Conservation (phyloP, 2,797 vertebrate genomes). For the Alectoris magna region DNA sequence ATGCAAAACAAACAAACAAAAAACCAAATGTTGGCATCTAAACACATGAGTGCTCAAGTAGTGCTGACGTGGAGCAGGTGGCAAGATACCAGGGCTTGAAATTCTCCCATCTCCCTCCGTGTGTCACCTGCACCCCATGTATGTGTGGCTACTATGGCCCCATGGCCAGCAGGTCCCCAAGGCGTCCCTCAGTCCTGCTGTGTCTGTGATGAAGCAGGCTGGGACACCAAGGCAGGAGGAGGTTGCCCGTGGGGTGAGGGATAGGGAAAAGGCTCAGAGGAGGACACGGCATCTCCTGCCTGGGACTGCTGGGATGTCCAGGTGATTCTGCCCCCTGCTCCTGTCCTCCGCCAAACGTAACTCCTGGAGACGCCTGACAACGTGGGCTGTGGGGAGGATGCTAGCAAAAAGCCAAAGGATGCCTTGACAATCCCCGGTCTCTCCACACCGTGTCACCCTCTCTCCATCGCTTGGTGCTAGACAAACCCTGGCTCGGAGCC, state of each 20-base stretch:
- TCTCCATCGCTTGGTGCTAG: not conserved
- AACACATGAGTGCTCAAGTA: not conserved
- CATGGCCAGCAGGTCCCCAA: not conserved
- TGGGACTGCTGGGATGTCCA: not conserved
- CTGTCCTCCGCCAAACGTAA: not conserved
- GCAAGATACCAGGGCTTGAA: not conserved
- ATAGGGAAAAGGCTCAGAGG: not conserved
- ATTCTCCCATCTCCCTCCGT: slow-evolving; percentile 48
- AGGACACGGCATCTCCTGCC: not conserved
- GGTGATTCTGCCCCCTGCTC: not conserved
- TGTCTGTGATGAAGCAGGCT: not conserved
- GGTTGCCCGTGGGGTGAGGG: fast-evolving
- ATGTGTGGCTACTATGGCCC: not conserved
- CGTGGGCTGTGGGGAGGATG: fast-evolving
- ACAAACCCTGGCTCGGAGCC: not conserved
- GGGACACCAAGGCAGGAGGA: not conserved
- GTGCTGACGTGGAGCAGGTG: not conserved
- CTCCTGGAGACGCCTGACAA: not conserved
- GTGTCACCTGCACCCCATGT: slow-evolving; percentile 11
- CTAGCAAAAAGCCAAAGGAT: not conserved
- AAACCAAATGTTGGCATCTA: not conserved
- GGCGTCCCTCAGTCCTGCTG: not conserved
- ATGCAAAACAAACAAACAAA: not conserved
- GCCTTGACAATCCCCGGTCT: slow-evolving; percentile 36
- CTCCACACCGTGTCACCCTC: slow-evolving; percentile 70